Evolutionary conservation across 2,113 vertebrate genomes (phyloP), one percentile per base, ranked within the genome.

Genomic region (Hippocampus comes): DNA sequence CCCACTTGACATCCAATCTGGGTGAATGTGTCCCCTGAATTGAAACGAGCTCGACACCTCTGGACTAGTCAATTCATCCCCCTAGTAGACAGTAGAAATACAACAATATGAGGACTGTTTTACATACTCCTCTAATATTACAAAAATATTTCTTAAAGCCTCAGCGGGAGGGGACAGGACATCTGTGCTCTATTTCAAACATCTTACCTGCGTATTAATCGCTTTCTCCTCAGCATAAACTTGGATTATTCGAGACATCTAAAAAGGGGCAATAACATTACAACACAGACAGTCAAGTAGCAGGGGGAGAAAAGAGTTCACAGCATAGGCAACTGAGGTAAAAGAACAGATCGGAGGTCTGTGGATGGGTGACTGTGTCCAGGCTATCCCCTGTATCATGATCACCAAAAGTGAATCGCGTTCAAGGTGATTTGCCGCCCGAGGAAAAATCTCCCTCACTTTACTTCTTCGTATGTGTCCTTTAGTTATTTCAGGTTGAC

Each of bases 171-270:
- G 67, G 71, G 73, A 70, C 77, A 85, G 71, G 74, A 85, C 73
- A 85, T 79, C 76, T 78, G 71, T 75, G 73, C 87, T 94, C 95
- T 93, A 92, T 93, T 93, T 91, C 93, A 95, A 92, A 91, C 87
- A 46, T 93, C 97, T 99, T 99, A 99, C 97, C 97, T 99, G 95
- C 87, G 94, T 94, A 97, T 98, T 99, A 98, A 96, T 97, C 92
- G 96, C 94, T 96, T 96, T 97, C 96, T 97, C 97, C 94, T 99
- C 97, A 97, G 97, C 97, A 98, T 99, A 98, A 95, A 98, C 97
- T 95, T 97, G 97, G 97, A 99, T 97, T 97, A 99, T 97, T 97
- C 95, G 97, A 96, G 97, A 97, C 96, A 99, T 99, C 97, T 99
- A 98, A 98, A 98, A 95, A 96, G 89, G 91, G 95, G 96, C 82